A percentile compares a stretch with the other conserved stretches of the same genome.
Evolutionary conservation across 1,140 invertebrate species (phyloP).

Genomic region (Brachionus calyciflorus): DNA sequence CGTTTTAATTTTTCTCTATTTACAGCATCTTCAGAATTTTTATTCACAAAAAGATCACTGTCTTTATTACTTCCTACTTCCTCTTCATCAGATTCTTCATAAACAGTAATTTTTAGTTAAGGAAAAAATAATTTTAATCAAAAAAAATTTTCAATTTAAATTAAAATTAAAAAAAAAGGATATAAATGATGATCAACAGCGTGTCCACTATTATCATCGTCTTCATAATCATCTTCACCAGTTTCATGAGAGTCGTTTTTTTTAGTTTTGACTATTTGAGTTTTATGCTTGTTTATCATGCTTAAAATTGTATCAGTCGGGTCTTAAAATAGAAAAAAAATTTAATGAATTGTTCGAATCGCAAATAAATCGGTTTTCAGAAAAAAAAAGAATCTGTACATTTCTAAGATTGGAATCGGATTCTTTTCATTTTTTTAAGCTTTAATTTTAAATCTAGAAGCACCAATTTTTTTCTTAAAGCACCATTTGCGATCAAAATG

Average conservation of each 20-base stretch:
- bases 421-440: too few relatives aligned
- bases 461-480: too few relatives aligned
- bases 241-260: neutral
- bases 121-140: neutral
- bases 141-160: neutral
- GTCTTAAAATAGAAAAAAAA: neutral
- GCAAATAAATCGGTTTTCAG: too few relatives aligned
- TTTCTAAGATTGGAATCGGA: too few relatives aligned
- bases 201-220: neutral
- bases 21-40: neutral
- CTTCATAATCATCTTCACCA: neutral
- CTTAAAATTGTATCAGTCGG: conserved; percentile 24
- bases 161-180: conserved; percentile 15
- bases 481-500: too few relatives aligned
- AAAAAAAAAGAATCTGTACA: too few relatives aligned
- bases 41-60: neutral
- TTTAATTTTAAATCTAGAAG: too few relatives aligned
- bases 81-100: conserved; percentile 36
- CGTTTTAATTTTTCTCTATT: conserved; percentile 26
- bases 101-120: neutral
- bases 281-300: conserved; percentile 29
- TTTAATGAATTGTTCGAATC: too few relatives aligned
- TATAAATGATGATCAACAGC: neutral
- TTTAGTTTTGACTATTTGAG: conserved; percentile 11
- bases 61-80: neutral